These are phyloP conservation scores for Epinotia bilunana DNA, from an alignment of 2,888 invertebrate genomes.

Conservation along the genomic window DNA sequence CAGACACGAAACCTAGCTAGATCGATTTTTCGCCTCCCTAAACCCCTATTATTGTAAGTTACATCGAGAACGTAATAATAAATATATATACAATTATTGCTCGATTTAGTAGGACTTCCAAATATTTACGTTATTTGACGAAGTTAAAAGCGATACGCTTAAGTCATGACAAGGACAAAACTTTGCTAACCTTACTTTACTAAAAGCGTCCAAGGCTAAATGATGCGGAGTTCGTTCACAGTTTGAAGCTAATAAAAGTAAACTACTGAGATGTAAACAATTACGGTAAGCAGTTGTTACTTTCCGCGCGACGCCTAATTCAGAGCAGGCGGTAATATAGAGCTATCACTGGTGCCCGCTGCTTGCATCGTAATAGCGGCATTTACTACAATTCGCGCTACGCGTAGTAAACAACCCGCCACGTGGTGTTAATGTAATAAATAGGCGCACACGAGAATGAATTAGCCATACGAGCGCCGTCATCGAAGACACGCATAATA, in stretches of 20 bases:
- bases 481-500: constrained; percentile 81
- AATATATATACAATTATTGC: too few relatives aligned
- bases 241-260: neutral
- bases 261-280: constrained; percentile 13
- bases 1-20: too few relatives aligned
- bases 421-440: constrained; percentile 79
- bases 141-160: neutral
- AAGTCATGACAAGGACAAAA: neutral
- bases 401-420: constrained; percentile 74
- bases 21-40: too few relatives aligned
- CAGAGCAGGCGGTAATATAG: constrained; percentile 50
- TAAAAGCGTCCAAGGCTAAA: neutral
- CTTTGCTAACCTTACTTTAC: neutral
- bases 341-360: constrained; percentile 47
- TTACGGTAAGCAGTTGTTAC: constrained; percentile 39
- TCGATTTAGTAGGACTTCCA: too few relatives aligned
- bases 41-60: too few relatives aligned
- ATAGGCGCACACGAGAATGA: constrained; percentile 80
- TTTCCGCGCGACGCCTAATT: constrained; percentile 37
- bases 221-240: neutral
- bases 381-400: constrained; percentile 72
- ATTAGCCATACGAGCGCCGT: constrained; percentile 75
- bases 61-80: too few relatives aligned
- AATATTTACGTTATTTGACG: neutral
- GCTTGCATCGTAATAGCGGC: constrained; percentile 60